Percentiles rank a stretch among this genome's conserved stretches.
phyloP scores from a whole-genome alignment of 2,797 vertebrate species.

The Pempheris klunzingeri region DNA sequence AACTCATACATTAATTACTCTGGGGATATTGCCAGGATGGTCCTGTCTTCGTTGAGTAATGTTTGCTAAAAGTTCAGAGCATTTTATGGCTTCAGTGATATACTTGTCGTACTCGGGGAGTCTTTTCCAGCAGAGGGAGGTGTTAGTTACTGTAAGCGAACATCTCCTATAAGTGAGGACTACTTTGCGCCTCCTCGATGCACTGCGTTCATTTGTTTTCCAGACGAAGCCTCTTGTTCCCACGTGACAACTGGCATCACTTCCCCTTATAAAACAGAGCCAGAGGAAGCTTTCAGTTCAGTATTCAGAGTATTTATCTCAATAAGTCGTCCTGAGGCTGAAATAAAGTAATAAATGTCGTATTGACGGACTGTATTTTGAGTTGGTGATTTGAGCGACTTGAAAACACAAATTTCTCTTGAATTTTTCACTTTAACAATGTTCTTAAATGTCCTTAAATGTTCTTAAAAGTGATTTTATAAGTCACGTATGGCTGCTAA shows the following conservation, averaged over 20 bases:
- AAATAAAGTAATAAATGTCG: slow-evolving; percentile 39
- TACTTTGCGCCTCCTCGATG: slow-evolving; percentile 50
- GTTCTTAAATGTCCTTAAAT: background rate
- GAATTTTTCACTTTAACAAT: background rate
- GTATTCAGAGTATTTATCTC: slow-evolving; percentile 54
- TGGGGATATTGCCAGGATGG: slow-evolving; percentile 56
- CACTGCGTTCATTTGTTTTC: slow-evolving; percentile 76
- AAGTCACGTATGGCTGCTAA: background rate
- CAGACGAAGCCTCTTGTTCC: slow-evolving; percentile 74
- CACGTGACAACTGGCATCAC: slow-evolving; percentile 55
- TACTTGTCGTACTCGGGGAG: slow-evolving; percentile 38
- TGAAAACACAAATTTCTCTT: background rate
- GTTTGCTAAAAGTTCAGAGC: slow-evolving; percentile 42
- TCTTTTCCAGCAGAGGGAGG: slow-evolving; percentile 64
- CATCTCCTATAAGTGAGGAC: slow-evolving; percentile 58
- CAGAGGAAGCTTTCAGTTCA: slow-evolving; percentile 35
- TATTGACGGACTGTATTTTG: slow-evolving; percentile 15
- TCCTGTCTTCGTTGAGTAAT: slow-evolving; percentile 35
- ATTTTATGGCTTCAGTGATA: slow-evolving; percentile 45
- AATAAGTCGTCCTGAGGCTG: slow-evolving; percentile 49
- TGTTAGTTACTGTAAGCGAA: slow-evolving; percentile 63
- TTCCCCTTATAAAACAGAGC: slow-evolving; percentile 59
- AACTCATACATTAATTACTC: slow-evolving; percentile 76
- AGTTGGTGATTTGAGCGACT: slow-evolving; percentile 2
- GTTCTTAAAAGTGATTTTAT: background rate